Percentiles rank a stretch among this genome's conserved stretches.
These are phyloP conservation scores for Caenorhabditis latens DNA, from an alignment of 1,140 invertebrate species.

Conservation along the genomic window DNA sequence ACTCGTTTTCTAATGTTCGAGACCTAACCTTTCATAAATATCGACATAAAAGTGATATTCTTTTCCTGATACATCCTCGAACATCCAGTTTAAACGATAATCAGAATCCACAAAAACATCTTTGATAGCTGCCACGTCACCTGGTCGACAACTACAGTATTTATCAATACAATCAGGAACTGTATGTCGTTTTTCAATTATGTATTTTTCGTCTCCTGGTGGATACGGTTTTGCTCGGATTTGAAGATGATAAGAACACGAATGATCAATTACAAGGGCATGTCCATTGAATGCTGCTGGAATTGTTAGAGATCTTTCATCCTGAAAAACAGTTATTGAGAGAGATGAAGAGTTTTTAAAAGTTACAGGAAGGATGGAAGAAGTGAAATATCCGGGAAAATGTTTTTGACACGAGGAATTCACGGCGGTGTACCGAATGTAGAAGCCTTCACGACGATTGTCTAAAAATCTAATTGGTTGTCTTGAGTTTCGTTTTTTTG, in stretches of 20 bases:
- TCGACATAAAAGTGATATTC: slow-evolving; percentile 36
- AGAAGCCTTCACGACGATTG: slow-evolving; percentile 54
- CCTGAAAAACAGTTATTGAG: slow-evolving; percentile 5
- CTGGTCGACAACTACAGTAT: slow-evolving; percentile 57
- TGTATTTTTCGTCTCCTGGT: slow-evolving; percentile 43
- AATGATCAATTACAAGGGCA: slow-evolving; percentile 55
- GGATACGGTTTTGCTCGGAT: slow-evolving; percentile 65
- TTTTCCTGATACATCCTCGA: neutral
- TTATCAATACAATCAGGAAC: slow-evolving; percentile 60
- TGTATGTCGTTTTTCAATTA: slow-evolving; percentile 23
- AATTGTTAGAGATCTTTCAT: slow-evolving; percentile 57
- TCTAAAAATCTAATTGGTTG: slow-evolving; percentile 12
- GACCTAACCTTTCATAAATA: slow-evolving; percentile 33
- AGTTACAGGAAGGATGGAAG: slow-evolving; percentile 40
- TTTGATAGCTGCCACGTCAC: slow-evolving; percentile 8
- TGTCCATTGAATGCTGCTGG: slow-evolving; percentile 38
- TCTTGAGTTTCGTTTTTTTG: too few species aligned
- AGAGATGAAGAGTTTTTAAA: neutral
- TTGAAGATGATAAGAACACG: slow-evolving; percentile 58
- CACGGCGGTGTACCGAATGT: slow-evolving; percentile 38
- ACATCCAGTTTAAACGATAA: slow-evolving; percentile 30
- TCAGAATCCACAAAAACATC: slow-evolving; percentile 34
- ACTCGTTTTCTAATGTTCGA: too few species aligned
- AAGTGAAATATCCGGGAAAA: slow-evolving; percentile 59
- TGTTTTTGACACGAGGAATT: slow-evolving; percentile 42